Percentiles rank a stretch among this genome's conserved stretches.
Conservation (phyloP, 2,888 invertebrate species). For the Autographa pulchrina region DNA sequence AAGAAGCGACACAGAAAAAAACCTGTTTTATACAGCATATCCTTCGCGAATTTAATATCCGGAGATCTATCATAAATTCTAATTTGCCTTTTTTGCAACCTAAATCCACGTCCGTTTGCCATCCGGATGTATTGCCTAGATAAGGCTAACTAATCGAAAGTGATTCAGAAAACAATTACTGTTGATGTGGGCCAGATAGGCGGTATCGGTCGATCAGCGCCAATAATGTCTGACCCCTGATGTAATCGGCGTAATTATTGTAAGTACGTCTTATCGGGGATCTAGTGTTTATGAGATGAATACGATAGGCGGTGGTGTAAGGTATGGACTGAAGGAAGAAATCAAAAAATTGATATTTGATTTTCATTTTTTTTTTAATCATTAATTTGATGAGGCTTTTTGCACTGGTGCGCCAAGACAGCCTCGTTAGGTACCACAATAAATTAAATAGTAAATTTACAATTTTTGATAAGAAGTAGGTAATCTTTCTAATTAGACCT, state of each 20-base stretch:
- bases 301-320: slow-evolving; percentile 26
- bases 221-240: slow-evolving; percentile 70
- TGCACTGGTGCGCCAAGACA: too few relatives aligned
- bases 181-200: slow-evolving; percentile 54
- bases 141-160: slow-evolving; percentile 44
- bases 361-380: too few relatives aligned
- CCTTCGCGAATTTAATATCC: background rate
- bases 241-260: slow-evolving; percentile 77
- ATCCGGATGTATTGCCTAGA: slow-evolving; percentile 38
- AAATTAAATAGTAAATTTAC: too few relatives aligned
- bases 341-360: background rate
- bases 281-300: slow-evolving; percentile 66
- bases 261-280: slow-evolving; percentile 73
- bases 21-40: background rate
- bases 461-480: background rate
- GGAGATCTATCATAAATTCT: background rate
- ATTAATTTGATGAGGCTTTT: too few relatives aligned
- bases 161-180: slow-evolving; percentile 56
- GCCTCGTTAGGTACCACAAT: too few relatives aligned
- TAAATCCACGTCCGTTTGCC: slow-evolving; percentile 32
- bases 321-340: slow-evolving; percentile 11
- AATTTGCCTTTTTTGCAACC: background rate
- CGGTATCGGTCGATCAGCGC: slow-evolving; percentile 45
- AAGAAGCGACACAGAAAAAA: background rate
- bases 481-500: too few relatives aligned